phyloP scores from a whole-genome alignment of 2,888 invertebrate species.

The Himalopsyche anomala region DNA sequence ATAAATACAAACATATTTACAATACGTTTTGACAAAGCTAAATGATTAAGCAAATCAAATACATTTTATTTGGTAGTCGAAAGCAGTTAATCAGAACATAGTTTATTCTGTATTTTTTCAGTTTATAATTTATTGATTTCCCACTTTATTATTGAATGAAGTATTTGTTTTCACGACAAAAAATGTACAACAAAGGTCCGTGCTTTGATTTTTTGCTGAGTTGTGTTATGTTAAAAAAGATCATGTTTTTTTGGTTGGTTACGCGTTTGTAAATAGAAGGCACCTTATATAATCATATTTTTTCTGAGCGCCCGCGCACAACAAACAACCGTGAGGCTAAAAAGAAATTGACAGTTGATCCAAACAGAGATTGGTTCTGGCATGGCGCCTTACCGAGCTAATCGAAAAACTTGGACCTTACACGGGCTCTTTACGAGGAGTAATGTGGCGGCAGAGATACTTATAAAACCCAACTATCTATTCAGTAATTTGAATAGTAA shows the following conservation, averaged over 20 bases:
- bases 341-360: slow-evolving; percentile 59
- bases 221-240: slow-evolving; percentile 24
- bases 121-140: slow-evolving; percentile 31
- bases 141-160: slow-evolving; percentile 29
- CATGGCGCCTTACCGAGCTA: slow-evolving; percentile 58
- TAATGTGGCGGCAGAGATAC: slow-evolving; percentile 34
- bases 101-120: not conserved
- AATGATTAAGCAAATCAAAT: too few relatives aligned
- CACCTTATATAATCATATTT: slow-evolving; percentile 37
- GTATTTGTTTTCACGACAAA: not conserved
- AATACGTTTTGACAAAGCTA: too few relatives aligned
- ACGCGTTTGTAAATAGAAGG: slow-evolving; percentile 40
- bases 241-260: slow-evolving; percentile 2
- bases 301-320: slow-evolving; percentile 19
- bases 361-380: slow-evolving; percentile 64
- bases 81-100: too few relatives aligned
- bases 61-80: too few relatives aligned
- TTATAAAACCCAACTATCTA: slow-evolving; percentile 29
- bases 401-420: slow-evolving; percentile 60
- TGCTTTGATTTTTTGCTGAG: slow-evolving; percentile 24
- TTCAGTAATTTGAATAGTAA: slow-evolving; percentile 32
- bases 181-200: not conserved
- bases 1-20: too few relatives aligned
- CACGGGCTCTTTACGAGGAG: slow-evolving; percentile 9
- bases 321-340: slow-evolving; percentile 37